Percentiles rank a stretch among this genome's conserved stretches.
These are phyloP conservation scores for Branchinecta lynchi DNA, from an alignment of 1,140 invertebrate genomes.

Conservation along the genomic window DNA sequence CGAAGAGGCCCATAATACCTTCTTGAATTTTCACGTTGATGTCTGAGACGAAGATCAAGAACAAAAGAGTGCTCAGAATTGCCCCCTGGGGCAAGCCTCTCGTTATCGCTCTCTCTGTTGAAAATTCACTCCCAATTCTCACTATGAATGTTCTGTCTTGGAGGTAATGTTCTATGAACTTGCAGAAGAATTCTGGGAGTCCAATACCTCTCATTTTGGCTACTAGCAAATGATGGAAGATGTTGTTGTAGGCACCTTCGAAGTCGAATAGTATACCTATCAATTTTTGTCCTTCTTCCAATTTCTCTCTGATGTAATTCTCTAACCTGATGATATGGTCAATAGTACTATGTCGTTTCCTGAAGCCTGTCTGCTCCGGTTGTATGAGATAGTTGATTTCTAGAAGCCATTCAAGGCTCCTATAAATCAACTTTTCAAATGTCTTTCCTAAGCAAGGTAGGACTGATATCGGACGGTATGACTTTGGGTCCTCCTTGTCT, in stretches of 20 bases:
- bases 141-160: background rate
- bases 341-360: background rate
- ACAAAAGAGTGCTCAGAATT: background rate
- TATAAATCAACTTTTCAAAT: conserved; percentile 2
- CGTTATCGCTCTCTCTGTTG: background rate
- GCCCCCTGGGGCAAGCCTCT: background rate
- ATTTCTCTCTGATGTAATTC: background rate
- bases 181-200: background rate
- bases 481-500: background rate
- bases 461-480: background rate
- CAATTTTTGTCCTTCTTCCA: background rate
- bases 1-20: too few species aligned
- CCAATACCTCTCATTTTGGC: background rate
- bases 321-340: background rate
- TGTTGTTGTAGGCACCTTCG: background rate
- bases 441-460: background rate
- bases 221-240: background rate
- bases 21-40: background rate
- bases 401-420: background rate
- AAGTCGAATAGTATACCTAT: background rate
- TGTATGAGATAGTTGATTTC: background rate
- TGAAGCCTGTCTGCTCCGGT: conserved; percentile 5
- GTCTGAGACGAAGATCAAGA: background rate
- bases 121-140: background rate
- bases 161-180: background rate